Percentiles rank a stretch among this genome's conserved stretches.
These are phyloP conservation scores for Tanypteryx hageni DNA, from an alignment of 2,888 invertebrate species.

Conservation along the genomic window DNA sequence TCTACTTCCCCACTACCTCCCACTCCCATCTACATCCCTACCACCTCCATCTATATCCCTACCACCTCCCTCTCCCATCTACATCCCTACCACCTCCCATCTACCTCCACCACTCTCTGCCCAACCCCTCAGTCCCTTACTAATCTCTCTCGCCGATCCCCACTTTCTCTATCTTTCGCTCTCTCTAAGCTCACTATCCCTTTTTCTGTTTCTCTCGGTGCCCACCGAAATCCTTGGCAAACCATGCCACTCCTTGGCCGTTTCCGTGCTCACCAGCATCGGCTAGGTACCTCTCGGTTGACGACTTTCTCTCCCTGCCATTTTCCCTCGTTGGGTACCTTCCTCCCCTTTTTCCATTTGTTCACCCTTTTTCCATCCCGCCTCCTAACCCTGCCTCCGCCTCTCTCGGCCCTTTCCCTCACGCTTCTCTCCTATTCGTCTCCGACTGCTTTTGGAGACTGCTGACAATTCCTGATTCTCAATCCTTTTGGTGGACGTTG, in stretches of 20 bases:
- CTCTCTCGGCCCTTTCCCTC: no score
- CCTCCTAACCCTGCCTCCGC: not conserved
- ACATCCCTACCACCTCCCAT: not conserved
- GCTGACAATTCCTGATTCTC: conserved; percentile 42
- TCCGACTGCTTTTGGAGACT: not conserved
- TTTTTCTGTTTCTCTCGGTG: not conserved
- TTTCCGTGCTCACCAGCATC: not conserved
- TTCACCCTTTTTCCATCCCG: conserved; percentile 10
- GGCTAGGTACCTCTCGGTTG: not conserved
- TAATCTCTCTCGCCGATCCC: not conserved
- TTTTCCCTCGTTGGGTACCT: no score
- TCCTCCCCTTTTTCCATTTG: not conserved
- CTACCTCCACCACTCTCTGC: not conserved
- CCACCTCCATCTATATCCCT: not conserved
- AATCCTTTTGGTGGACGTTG: conserved; percentile 11
- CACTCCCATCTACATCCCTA: not conserved
- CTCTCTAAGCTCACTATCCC: no score
- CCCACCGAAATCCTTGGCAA: not conserved
- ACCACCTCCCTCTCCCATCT: not conserved
- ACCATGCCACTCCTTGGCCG: not conserved
- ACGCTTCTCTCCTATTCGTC: not conserved
- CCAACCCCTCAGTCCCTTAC: not conserved
- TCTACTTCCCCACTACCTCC: not conserved
- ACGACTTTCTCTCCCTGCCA: not conserved
- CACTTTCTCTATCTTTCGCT: no score